Evolutionary conservation across 64 coral and sea anemone genomes (phyloP), one percentile per base, ranked within the genome.

Genomic region (Dendronephthya gigantea): DNA sequence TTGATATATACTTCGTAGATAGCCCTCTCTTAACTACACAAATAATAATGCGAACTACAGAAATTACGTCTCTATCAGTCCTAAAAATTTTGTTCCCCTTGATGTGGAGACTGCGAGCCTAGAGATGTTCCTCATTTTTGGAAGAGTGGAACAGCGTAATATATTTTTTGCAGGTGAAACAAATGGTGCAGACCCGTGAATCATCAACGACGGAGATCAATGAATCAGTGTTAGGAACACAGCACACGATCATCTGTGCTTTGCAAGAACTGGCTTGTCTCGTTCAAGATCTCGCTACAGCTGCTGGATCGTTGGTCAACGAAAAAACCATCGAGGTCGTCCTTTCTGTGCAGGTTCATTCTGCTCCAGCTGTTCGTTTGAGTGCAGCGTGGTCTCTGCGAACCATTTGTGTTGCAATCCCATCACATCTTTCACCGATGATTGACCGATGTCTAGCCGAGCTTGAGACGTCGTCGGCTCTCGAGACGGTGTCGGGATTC

Each of bases 201-300:
- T 36, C 72, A 16, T 79, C 72, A 15, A 36, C 72, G 15, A 39
- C 72, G 12, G 72, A 79, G 30, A 35, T 79, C 7, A 39, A 79
- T 84, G 91, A 93, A 87, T 89, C 91, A 40, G 90, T 98, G 0
- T 89, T 98, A 11, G 93, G 89, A 68, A 98, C 95, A 14, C 95
- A 98, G 34, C 95, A 98, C 81, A 92, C 93, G 23, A 82, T 98
- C 28, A 88, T 98, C 13, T 98, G 95, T 88, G 95, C 95, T 38
- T 70, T 98, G 38, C 95, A 98, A 68, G 95, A 98, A 59, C 95
- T 98, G 0, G 95, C 92, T 32, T 91, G 92, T 48, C 88, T 98
- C 40, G 87, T 98, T 1, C 92, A 91, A 88, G 95, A 92, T 30
- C 85, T 98, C 23, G 88, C 92, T 25, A 98, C 95, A 17, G 91